Evolutionary conservation across 2,888 invertebrate genomes (phyloP).

Genomic region (Brenthis daphne): DNA sequence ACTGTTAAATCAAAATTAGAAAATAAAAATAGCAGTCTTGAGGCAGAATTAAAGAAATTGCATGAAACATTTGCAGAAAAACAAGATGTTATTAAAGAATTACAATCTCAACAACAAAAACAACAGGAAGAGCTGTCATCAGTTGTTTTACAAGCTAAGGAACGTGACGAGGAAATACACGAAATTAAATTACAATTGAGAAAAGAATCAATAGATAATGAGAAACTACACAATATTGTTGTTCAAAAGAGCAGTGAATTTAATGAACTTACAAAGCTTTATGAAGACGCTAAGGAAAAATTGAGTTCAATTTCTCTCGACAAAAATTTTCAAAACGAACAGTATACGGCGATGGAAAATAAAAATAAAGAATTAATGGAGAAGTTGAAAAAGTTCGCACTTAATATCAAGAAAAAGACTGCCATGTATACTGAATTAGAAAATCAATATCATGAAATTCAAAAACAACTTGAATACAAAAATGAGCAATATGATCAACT

Average conservation of each 20-base stretch:
- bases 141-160: conserved; percentile 73
- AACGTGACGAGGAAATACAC: conserved; percentile 81
- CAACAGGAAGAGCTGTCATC: conserved; percentile 74
- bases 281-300: conserved; percentile 69
- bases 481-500: conserved; percentile 62
- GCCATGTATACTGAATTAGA: conserved; percentile 85
- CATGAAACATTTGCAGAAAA: conserved; percentile 73
- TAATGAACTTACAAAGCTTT: conserved; percentile 70
- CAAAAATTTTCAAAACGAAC: conserved; percentile 68
- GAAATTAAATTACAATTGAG: conserved; percentile 77
- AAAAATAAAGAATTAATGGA: conserved; percentile 88
- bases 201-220: conserved; percentile 83
- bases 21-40: conserved; percentile 57
- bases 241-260: conserved; percentile 75
- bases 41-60: conserved; percentile 65
- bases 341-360: conserved; percentile 71
- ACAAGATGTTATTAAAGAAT: conserved; percentile 68
- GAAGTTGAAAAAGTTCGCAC: conserved; percentile 90
- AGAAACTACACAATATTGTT: conserved; percentile 83
- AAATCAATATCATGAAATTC: conserved; percentile 64
- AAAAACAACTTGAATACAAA: conserved; percentile 60
- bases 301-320: conserved; percentile 62
- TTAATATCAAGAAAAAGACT: conserved; percentile 88
- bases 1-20: conserved; percentile 61
- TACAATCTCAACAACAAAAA: conserved; percentile 73